These are phyloP conservation scores for Arnoldichthys spilopterus DNA, from an alignment of 2,797 vertebrate genomes.

Conservation along the genomic window DNA sequence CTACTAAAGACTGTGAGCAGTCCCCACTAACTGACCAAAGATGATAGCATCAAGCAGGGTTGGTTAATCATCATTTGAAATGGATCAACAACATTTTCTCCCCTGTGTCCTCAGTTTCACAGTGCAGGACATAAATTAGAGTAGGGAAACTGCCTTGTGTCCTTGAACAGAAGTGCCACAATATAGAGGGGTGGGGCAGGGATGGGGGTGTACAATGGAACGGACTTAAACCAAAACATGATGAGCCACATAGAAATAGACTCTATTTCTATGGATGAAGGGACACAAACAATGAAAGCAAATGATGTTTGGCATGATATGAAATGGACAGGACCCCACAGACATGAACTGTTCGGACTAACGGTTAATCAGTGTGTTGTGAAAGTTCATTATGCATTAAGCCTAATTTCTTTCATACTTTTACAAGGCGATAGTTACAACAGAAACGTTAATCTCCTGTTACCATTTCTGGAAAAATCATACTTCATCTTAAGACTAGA, in stretches of 20 bases:
- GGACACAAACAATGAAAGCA: constrained; percentile 8
- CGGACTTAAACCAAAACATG: constrained; percentile 18
- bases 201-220: constrained; percentile 56
- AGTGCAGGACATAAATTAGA: constrained; percentile 64
- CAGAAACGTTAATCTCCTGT: background rate
- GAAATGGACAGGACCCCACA: background rate
- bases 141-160: constrained; percentile 89
- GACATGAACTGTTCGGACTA: constrained; percentile 24
- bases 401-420: background rate
- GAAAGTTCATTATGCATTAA: background rate
- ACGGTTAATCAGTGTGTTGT: background rate
- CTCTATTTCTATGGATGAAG: constrained; percentile 28
- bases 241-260: constrained; percentile 19
- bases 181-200: constrained; percentile 71
- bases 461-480: background rate
- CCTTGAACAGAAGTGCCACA: constrained; percentile 95
- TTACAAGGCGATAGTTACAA: background rate
- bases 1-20: background rate
- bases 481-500: no score
- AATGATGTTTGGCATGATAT: background rate
- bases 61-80: background rate
- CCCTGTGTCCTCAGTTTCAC: constrained; percentile 59
- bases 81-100: constrained; percentile 13
- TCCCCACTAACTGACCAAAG: background rate
- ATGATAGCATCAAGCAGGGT: constrained; percentile 6